Percentiles rank a stretch among this genome's conserved stretches.
These are phyloP conservation scores for Lissocephala sabroskyi DNA, from an alignment of 2,888 invertebrate genomes.

Conservation along the genomic window DNA sequence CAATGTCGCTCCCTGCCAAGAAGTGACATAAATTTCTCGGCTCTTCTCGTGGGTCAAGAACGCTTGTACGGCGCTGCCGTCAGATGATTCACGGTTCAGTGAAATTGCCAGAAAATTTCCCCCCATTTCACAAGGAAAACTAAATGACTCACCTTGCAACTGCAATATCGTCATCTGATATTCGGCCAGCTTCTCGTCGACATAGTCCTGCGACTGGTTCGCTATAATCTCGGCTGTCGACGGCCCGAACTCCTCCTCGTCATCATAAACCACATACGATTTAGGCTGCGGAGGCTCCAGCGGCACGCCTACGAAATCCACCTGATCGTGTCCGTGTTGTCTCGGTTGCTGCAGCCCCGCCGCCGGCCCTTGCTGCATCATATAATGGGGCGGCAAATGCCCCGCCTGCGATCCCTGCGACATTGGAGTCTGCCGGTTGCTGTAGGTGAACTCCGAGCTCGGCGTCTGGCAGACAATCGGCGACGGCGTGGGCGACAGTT, in stretches of 20 bases:
- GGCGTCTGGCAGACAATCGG: slow-evolving; percentile 77
- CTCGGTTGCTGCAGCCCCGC: slow-evolving; percentile 66
- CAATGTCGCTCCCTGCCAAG: background rate
- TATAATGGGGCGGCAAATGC: slow-evolving; percentile 66
- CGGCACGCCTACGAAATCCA: slow-evolving; percentile 79
- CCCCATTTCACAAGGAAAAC: no score
- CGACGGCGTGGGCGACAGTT: slow-evolving; percentile 75
- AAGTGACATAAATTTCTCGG: background rate
- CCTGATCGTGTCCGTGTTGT: slow-evolving; percentile 68
- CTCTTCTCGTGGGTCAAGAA: no score
- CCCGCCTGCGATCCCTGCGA: slow-evolving; percentile 66
- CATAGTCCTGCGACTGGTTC: slow-evolving; percentile 93
- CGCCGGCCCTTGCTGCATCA: slow-evolving; percentile 57
- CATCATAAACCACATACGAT: slow-evolving; percentile 76
- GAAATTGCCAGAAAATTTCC: no score
- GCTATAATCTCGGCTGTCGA: slow-evolving; percentile 94
- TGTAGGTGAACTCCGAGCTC: slow-evolving; percentile 76
- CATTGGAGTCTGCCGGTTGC: slow-evolving; percentile 74
- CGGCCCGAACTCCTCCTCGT: slow-evolving; percentile 84
- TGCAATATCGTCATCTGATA: slow-evolving; percentile 93
- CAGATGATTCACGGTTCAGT: no score
- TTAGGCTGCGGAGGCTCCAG: slow-evolving; percentile 81
- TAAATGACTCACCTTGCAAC: slow-evolving; percentile 83
- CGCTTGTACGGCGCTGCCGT: no score
- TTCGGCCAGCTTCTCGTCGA: slow-evolving; percentile 94